These are phyloP conservation scores for Datnioides undecimradiatus DNA, from an alignment of 2,113 vertebrate species.

Conservation along the genomic window DNA sequence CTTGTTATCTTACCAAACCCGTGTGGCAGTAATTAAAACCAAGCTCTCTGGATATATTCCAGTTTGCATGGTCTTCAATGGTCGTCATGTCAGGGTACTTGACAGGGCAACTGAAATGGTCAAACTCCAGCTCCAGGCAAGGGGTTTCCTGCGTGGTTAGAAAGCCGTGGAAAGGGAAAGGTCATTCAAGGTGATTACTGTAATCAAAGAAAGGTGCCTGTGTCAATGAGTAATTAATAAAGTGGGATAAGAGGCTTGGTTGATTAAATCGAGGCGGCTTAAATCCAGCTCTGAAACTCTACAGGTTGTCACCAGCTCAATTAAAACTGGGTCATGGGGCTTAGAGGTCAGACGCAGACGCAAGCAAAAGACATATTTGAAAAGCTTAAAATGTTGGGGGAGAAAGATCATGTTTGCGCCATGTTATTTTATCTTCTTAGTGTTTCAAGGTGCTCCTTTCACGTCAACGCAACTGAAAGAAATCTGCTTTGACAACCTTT, in stretches of 20 bases:
- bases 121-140: constrained; percentile 97
- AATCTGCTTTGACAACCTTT: background rate
- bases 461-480: background rate
- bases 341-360: constrained; percentile 30
- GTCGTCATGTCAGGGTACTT: constrained; percentile 96
- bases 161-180: background rate
- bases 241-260: constrained; percentile 57
- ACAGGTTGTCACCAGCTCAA: constrained; percentile 24
- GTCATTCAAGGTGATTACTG: constrained; percentile 37
- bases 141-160: constrained; percentile 92
- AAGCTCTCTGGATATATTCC: constrained; percentile 95
- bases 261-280: constrained; percentile 43
- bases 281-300: constrained; percentile 30
- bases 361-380: background rate
- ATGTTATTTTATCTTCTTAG: background rate
- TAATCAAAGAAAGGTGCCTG: constrained; percentile 33
- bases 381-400: background rate
- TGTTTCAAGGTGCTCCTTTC: background rate
- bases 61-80: constrained; percentile 96
- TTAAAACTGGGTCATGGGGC: constrained; percentile 35
- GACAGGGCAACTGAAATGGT: constrained; percentile 96
- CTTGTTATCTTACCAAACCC: constrained; percentile 87
- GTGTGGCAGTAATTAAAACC: constrained; percentile 95
- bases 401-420: background rate
- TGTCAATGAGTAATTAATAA: constrained; percentile 57